Evolutionary conservation across 2,888 invertebrate species (phyloP), one percentile per base, ranked within the genome.

Genomic region (Spisula subtruncata): DNA sequence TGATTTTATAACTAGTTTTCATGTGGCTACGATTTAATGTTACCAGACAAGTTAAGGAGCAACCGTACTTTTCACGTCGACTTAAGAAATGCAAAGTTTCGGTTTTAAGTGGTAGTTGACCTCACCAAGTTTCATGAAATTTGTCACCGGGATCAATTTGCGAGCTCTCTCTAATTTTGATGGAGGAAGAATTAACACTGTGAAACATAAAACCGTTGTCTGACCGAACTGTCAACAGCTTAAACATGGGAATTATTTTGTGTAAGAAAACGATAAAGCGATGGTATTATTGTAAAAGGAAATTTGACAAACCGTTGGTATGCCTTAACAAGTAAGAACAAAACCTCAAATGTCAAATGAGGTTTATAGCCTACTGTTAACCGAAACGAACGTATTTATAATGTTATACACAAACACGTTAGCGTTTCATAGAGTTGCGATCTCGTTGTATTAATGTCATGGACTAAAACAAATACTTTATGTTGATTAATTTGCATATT

Each of bases 101-200:
- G 16, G 54, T 84, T 51, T 88, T 48, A 88, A 88, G 88, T 88
- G 88, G 88, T 48, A 29, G 54, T 88, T 88, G 88, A 88, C 88
- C 88, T 60, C 48, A 29, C 54, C 41, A 48, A 56, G 84, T 79
- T 81, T 66, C 79, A 41, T 56, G 81, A 88, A 88, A 84, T 84
- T 87, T 84, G 88, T 88, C 88, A 88, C 88, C 60, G 60, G 80
- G 79, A 80, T 80, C 81, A 84, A 88, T 88, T 88, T 83, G 51
- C 83, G 66, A 80, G 81, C 60, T 10, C 51, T 46, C 60, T 60
- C 80, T 83, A 88, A 88, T 80, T 83, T 79, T 54, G 35, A 71
- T 20, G 41, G 71, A 82, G 41, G 66, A 0, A 51, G 29, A 35
- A 80, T 51, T 79, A 75, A 18, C 75, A 56, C n/a, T n/a, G 32